Percentiles rank a stretch among this genome's conserved stretches.
Conservation (phyloP, 2,797 vertebrate genomes). For the Sylvilagus floridanus region DNA sequence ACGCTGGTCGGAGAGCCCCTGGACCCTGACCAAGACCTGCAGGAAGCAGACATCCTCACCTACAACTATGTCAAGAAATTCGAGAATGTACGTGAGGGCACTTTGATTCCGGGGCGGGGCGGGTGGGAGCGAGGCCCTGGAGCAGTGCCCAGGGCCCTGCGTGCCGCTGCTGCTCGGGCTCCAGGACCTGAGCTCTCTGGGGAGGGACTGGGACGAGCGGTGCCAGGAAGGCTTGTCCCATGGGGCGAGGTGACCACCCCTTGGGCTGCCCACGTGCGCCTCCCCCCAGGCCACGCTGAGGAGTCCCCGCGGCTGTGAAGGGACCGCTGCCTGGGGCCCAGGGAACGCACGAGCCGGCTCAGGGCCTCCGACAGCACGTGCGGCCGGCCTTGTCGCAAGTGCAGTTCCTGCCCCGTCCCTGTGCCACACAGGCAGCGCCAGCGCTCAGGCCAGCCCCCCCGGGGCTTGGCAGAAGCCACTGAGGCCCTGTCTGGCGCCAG, state of each 20-base stretch:
- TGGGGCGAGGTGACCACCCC: neutral
- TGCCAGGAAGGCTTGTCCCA: neutral
- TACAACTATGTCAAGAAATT: constrained; percentile 97
- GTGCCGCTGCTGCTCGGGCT: neutral
- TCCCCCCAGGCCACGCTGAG: neutral
- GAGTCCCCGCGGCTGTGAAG: neutral
- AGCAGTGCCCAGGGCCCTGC: neutral
- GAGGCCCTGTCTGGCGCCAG: neutral
- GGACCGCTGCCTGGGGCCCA: neutral
- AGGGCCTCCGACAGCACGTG: neutral
- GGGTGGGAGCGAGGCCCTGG: neutral
- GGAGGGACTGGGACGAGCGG: rapidly evolving
- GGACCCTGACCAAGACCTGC: constrained; percentile 94
- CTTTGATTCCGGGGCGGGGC: too few species aligned
- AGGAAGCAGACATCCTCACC: constrained; percentile 97
- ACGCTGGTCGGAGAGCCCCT: constrained; percentile 94
- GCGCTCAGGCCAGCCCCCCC: neutral
- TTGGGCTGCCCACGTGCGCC: neutral
- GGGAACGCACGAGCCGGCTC: neutral
- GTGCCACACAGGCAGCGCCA: too few species aligned
- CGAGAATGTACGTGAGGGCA: constrained; percentile 91
- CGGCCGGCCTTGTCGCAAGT: neutral
- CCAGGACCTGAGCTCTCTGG: neutral
- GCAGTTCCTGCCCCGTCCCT: neutral
- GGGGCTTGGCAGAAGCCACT: rapidly evolving